Conservation (phyloP, 2,888 invertebrate species). For the Priocnemis perturbator region DNA sequence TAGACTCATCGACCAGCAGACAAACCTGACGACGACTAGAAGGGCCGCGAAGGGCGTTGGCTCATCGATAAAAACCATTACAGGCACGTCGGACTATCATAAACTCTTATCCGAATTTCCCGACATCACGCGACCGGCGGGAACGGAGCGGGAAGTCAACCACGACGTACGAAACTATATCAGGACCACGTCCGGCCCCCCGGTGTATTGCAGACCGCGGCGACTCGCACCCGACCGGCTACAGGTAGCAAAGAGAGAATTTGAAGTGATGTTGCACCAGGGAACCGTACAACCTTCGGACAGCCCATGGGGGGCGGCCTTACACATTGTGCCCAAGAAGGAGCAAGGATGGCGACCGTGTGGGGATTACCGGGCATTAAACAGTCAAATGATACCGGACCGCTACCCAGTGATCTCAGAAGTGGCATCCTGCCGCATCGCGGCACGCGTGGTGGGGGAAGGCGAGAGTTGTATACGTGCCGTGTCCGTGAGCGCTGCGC, state of each 20-base stretch:
- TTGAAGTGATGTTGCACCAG: conserved; percentile 54
- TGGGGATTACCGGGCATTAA: conserved; percentile 9
- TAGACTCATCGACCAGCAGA: conserved; percentile 4
- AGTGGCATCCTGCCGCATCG: no score
- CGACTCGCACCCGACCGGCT: conserved; percentile 60
- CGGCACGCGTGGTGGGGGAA: no score
- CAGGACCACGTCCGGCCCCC: conserved; percentile 59
- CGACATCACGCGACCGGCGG: conserved; percentile 22
- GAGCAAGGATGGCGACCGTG: conserved; percentile 29
- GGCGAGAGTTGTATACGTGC: no score
- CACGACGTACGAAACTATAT: conserved; percentile 42
- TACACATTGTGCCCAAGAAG: conserved; percentile 63
- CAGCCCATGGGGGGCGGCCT: no score
- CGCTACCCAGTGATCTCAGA: no score
- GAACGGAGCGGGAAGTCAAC: conserved; percentile 23
- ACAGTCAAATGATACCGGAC: conserved; percentile 3
- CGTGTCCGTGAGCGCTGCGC: no score
- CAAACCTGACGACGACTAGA: not conserved
- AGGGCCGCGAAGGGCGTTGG: not conserved
- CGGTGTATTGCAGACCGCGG: conserved; percentile 55
- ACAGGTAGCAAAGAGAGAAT: conserved; percentile 56
- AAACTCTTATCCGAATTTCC: conserved; percentile 16
- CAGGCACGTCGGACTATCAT: not conserved
- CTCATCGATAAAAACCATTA: not conserved
- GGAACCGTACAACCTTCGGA: conserved; percentile 54